A percentile compares a stretch with the other conserved stretches of the same genome.
These are phyloP conservation scores for Ceraclea dissimilis DNA, from an alignment of 2,888 invertebrate species.

Conservation along the genomic window DNA sequence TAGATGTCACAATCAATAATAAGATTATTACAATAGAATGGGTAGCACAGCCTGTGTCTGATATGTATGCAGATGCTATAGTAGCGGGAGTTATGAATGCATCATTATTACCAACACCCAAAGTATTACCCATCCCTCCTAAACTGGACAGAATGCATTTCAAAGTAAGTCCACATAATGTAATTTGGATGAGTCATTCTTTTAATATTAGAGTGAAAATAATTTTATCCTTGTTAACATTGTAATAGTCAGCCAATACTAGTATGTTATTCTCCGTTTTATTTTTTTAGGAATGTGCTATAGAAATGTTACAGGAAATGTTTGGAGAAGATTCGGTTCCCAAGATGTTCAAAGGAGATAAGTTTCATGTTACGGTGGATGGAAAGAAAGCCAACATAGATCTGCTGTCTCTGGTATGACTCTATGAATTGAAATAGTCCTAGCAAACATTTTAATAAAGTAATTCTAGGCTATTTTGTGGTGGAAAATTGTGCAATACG, in stretches of 20 bases:
- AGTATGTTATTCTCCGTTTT: too few relatives aligned
- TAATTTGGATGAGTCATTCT: too few relatives aligned
- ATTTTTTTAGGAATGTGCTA: conserved; percentile 63
- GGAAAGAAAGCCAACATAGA: conserved; percentile 82
- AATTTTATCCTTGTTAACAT: too few relatives aligned
- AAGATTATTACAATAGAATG: conserved; percentile 87
- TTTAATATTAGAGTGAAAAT: conserved; percentile 22
- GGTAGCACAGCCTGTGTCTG: conserved; percentile 90
- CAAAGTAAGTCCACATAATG: conserved; percentile 48
- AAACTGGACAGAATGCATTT: conserved; percentile 89
- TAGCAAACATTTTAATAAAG: not conserved
- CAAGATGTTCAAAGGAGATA: conserved; percentile 88
- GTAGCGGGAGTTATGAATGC: conserved; percentile 83
- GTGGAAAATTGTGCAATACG: not conserved
- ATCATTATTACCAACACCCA: conserved; percentile 33
- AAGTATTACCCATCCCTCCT: conserved; percentile 37
- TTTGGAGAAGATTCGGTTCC: conserved; percentile 92
- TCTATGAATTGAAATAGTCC: not conserved
- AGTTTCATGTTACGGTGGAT: conserved; percentile 76
- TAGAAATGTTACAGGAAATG: conserved; percentile 89
- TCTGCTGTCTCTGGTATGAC: conserved; percentile 60
- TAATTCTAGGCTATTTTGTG: not conserved
- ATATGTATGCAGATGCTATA: conserved; percentile 97
- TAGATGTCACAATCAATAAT: conserved; percentile 75
- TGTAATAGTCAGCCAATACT: too few relatives aligned